phyloP scores from a whole-genome alignment of 1,140 invertebrate species.

The Zaprionus lachaisei region DNA sequence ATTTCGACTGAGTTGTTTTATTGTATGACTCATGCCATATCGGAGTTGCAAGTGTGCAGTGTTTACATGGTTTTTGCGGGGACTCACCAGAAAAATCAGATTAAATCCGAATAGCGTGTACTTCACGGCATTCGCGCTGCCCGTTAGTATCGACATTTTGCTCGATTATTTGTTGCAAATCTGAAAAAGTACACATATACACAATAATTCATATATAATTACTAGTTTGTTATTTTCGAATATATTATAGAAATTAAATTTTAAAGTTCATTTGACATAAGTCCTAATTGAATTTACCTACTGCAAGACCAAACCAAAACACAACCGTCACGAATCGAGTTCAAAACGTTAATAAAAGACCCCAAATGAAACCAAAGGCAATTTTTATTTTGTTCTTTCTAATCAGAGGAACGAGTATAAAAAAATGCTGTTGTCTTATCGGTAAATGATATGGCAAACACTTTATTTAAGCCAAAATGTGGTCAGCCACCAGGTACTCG shows the following conservation, averaged over 20 bases:
- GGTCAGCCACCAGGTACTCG: slow-evolving; percentile 54
- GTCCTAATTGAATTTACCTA: background rate
- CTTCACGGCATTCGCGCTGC: slow-evolving; percentile 86
- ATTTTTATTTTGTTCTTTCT: slow-evolving; percentile 49
- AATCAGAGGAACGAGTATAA: slow-evolving; percentile 44
- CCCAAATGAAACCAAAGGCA: slow-evolving; percentile 23
- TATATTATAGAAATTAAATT: background rate
- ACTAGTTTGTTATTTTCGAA: background rate
- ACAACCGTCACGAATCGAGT: slow-evolving; percentile 51
- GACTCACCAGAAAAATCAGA: slow-evolving; percentile 89
- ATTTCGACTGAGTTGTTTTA: background rate
- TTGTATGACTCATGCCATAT: slow-evolving; percentile 2
- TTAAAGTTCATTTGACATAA: background rate
- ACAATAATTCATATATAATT: background rate
- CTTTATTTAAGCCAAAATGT: slow-evolving; percentile 69
- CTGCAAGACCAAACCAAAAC: background rate
- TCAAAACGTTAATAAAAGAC: slow-evolving; percentile 46
- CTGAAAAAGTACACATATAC: slow-evolving; percentile 11
- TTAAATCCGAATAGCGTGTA: slow-evolving; percentile 89
- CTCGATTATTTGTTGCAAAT: slow-evolving; percentile 15
- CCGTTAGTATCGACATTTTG: slow-evolving; percentile 82
- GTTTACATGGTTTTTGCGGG: background rate
- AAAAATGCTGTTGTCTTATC: slow-evolving; percentile 55
- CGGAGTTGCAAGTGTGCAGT: background rate
- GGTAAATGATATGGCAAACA: slow-evolving; percentile 62